phyloP scores from a whole-genome alignment of 2,888 invertebrate genomes.

The Drosophila paramelanica region DNA sequence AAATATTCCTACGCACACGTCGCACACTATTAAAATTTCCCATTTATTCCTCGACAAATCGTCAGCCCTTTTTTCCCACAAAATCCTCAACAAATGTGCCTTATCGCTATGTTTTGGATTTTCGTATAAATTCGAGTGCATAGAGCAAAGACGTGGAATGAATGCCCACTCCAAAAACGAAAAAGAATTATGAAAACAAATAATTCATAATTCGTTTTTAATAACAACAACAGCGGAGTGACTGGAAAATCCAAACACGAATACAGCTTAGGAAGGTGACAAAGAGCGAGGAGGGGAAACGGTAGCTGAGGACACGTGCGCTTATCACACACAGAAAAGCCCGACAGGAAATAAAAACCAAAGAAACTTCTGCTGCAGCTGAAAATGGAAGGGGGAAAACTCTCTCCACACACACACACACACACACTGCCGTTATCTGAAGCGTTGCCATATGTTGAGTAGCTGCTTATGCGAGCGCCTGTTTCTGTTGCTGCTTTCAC shows the following conservation, averaged over 20 bases:
- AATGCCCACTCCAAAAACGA: slow-evolving; percentile 35
- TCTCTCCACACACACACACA: slow-evolving; percentile 9
- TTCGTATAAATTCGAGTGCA: slow-evolving; percentile 29
- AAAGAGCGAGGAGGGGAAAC: background rate
- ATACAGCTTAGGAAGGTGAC: background rate
- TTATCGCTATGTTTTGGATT: slow-evolving; percentile 65
- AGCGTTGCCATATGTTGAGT: slow-evolving; percentile 47
- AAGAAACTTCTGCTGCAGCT: slow-evolving; percentile 30
- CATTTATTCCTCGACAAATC: slow-evolving; percentile 15
- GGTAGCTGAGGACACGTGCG: slow-evolving; percentile 64
- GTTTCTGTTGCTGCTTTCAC: slow-evolving; percentile 14
- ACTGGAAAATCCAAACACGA: slow-evolving; percentile 31
- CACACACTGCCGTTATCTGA: slow-evolving; percentile 41
- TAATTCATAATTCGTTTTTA: slow-evolving; percentile 81
- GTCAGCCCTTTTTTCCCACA: slow-evolving; percentile 30
- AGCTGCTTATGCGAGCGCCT: slow-evolving; percentile 20
- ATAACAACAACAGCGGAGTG: slow-evolving; percentile 52
- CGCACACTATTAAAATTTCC: background rate
- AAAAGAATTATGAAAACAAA: slow-evolving; percentile 62
- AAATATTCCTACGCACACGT: too few relatives aligned
- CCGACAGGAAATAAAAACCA: slow-evolving; percentile 42
- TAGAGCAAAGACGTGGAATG: slow-evolving; percentile 28
- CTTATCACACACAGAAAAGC: slow-evolving; percentile 45
- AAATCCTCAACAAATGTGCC: slow-evolving; percentile 70
- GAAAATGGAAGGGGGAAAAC: slow-evolving; percentile 14